A percentile compares a stretch with the other conserved stretches of the same genome.
These are phyloP conservation scores for Osmoderma eremita DNA, from an alignment of 2,888 invertebrate species.

Conservation along the genomic window DNA sequence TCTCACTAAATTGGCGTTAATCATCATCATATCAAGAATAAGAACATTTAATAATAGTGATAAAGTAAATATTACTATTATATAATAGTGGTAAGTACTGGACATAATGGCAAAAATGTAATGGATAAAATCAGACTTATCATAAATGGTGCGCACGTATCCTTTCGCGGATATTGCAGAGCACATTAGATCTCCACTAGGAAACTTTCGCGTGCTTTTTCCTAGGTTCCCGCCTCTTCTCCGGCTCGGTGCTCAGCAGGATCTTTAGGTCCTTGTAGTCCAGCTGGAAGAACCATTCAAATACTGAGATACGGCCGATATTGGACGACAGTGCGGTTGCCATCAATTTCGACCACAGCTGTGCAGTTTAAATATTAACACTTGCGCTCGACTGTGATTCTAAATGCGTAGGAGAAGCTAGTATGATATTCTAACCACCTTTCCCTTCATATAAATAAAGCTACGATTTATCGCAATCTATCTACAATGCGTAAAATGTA, in stretches of 20 bases:
- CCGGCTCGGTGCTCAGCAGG: conserved; percentile 68
- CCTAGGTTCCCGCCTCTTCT: conserved; percentile 69
- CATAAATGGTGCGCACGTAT: conserved; percentile 46
- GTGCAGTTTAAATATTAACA: conserved; percentile 48
- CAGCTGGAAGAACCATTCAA: conserved; percentile 67
- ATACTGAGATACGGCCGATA: conserved; percentile 59
- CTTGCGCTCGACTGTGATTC: conserved; percentile 32
- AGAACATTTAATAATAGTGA: conserved; percentile 39
- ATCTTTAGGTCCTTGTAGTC: conserved; percentile 77
- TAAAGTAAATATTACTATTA: conserved; percentile 7
- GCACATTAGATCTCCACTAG: conserved; percentile 64
- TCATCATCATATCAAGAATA: conserved; percentile 29
- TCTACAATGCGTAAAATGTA: too few relatives aligned
- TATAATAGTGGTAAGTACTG: conserved; percentile 8
- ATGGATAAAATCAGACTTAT: conserved; percentile 39
- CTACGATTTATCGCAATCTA: too few relatives aligned
- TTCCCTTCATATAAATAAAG: too few relatives aligned
- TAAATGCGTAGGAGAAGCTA: too few relatives aligned
- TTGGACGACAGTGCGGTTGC: conserved; percentile 58
- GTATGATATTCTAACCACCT: too few relatives aligned
- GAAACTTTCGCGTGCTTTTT: conserved; percentile 75
- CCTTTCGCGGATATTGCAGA: conserved; percentile 52
- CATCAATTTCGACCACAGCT: conserved; percentile 61
- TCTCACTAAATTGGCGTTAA: conserved; percentile 31
- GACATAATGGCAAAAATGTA: conserved; percentile 27